phyloP scores from a whole-genome alignment of 2,888 invertebrate species.

The Temnothorax unifasciatus region DNA sequence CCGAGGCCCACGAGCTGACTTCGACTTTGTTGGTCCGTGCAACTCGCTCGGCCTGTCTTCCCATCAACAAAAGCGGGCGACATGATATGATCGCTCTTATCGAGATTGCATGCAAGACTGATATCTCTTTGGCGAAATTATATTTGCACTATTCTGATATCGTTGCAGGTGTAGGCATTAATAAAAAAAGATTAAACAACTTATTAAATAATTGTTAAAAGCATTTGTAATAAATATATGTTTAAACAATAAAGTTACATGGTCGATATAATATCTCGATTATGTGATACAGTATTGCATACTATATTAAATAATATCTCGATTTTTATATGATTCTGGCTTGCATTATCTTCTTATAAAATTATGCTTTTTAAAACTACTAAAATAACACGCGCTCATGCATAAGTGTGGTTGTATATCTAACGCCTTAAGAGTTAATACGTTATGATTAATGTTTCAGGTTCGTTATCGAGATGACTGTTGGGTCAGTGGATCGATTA shows the following conservation, averaged over 20 bases:
- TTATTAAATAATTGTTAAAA: not conserved
- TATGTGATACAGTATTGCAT: not conserved
- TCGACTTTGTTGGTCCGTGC: constrained; percentile 36
- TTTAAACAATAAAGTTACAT: not conserved
- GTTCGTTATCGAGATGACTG: not conserved
- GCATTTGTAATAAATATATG: not conserved
- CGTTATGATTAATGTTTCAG: constrained; percentile 23
- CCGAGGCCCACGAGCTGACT: constrained; percentile 16
- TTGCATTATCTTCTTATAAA: not conserved
- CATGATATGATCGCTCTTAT: constrained; percentile 68
- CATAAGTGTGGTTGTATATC: not conserved
- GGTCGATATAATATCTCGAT: not conserved
- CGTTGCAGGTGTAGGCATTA: not conserved
- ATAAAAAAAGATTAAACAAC: not conserved
- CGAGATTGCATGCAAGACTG: constrained; percentile 1
- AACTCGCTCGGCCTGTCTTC: constrained; percentile 35
- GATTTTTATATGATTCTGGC: too few species aligned
- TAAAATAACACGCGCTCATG: not conserved
- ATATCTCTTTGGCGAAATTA: not conserved
- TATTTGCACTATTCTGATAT: not conserved
- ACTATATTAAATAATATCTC: not conserved
- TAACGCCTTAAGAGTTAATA: constrained; percentile 19
- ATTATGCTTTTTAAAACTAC: not conserved
- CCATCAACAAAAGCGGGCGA: constrained; percentile 69
- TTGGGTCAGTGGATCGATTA: constrained; percentile 54